Conservation (phyloP, 2,888 invertebrate species). For the Oxyscelio sp. region DNA sequence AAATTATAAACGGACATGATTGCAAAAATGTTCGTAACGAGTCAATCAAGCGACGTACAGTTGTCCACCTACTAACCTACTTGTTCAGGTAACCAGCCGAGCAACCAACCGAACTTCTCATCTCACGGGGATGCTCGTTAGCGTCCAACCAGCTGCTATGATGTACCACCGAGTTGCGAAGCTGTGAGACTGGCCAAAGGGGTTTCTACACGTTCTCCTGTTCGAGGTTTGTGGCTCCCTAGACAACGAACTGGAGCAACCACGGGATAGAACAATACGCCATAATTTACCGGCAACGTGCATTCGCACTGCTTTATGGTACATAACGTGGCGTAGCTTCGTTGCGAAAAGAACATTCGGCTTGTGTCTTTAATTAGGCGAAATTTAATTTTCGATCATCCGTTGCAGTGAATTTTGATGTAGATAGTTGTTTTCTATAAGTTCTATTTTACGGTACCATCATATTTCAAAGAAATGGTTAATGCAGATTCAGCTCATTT, state of each 20-base stretch:
- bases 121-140: constrained; percentile 80
- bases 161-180: constrained; percentile 76
- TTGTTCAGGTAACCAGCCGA: constrained; percentile 60
- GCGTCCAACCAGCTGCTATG: constrained; percentile 76
- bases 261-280: constrained; percentile 82
- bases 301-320: constrained; percentile 58
- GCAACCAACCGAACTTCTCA: constrained; percentile 64
- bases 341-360: constrained; percentile 36
- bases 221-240: constrained; percentile 78
- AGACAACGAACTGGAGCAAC: constrained; percentile 69
- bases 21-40: constrained; percentile 46
- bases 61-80: constrained; percentile 66
- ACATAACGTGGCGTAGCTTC: constrained; percentile 7
- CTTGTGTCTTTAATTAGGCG: constrained; percentile 35
- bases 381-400: constrained; percentile 19
- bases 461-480: background rate
- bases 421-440: background rate
- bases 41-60: constrained; percentile 38
- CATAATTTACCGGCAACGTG: constrained; percentile 80
- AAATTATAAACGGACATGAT: constrained; percentile 40
- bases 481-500: background rate
- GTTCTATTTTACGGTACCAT: background rate
- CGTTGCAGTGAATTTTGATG: background rate
- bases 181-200: constrained; percentile 61
- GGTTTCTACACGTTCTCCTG: constrained; percentile 63